Evolutionary conservation across 2,113 vertebrate genomes (phyloP).

Genomic region (Platysternon megacephalum): DNA sequence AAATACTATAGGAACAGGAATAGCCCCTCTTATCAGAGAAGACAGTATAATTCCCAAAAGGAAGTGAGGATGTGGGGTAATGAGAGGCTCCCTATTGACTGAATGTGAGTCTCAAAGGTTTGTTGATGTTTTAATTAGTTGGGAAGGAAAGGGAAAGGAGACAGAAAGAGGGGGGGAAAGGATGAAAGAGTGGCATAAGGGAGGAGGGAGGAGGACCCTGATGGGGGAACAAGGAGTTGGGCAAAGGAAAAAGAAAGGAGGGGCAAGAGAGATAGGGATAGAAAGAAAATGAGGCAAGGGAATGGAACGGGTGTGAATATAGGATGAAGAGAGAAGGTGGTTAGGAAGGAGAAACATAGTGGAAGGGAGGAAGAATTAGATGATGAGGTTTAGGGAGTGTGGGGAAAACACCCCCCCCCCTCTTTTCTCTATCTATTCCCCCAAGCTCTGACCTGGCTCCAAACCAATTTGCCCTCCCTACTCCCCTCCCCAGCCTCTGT

Average conservation of each 20-base stretch:
- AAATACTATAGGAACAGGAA: neutral
- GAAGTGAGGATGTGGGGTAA: neutral
- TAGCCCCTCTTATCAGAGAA: neutral
- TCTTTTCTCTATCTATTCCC: no score
- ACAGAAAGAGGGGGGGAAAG: neutral
- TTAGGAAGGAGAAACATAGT: neutral
- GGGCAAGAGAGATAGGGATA: accelerated
- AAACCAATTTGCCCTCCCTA: no score
- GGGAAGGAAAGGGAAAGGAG: neutral
- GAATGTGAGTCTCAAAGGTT: neutral
- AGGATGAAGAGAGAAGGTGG: neutral
- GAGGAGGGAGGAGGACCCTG: neutral
- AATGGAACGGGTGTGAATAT: neutral
- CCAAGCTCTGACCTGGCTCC: no score
- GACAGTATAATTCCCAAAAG: neutral
- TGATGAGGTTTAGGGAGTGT: neutral
- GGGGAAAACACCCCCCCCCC: no score
- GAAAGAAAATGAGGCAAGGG: neutral
- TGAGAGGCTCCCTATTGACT: neutral
- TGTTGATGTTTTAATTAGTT: neutral
- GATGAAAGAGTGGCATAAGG: neutral
- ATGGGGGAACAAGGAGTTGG: neutral
- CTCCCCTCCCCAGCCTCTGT: no score
- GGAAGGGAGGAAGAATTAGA: neutral
- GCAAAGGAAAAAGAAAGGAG: neutral